Percentiles rank a stretch among this genome's conserved stretches.
These are phyloP conservation scores for Hypsibius dujardini DNA, from an alignment of 1,140 invertebrate species.

Conservation along the genomic window DNA sequence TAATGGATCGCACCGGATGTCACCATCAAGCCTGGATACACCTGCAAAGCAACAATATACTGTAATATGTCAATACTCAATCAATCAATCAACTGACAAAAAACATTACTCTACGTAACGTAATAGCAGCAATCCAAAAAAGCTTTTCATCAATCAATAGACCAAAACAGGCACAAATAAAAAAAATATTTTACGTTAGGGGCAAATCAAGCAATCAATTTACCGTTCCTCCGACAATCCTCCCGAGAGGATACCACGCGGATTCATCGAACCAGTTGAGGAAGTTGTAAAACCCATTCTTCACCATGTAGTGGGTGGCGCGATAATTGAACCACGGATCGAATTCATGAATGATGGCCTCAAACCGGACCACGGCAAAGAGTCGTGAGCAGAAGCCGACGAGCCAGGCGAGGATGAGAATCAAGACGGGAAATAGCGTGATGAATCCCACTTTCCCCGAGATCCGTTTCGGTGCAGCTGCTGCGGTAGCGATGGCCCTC, in stretches of 20 bases:
- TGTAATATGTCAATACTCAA: neutral
- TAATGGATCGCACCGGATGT: constrained; percentile 94
- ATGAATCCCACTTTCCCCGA: constrained; percentile 7
- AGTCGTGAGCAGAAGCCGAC: constrained; percentile 89
- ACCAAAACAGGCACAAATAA: neutral
- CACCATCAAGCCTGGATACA: constrained; percentile 96
- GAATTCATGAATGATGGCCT: constrained; percentile 99
- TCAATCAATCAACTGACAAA: constrained; percentile 20
- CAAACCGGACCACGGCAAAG: constrained; percentile 96
- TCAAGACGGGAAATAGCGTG: constrained; percentile 44
- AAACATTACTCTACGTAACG: neutral
- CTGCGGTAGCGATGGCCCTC: constrained; percentile 98
- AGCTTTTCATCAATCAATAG: too few species aligned
- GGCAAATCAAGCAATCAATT: constrained; percentile 22
- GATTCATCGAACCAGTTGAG: constrained; percentile 99
- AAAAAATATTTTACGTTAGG: neutral
- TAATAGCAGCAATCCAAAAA: constrained; percentile 34
- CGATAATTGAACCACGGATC: constrained; percentile 99
- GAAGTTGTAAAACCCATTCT: constrained; percentile 99
- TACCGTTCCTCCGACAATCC: constrained; percentile 68
- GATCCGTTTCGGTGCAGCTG: constrained; percentile 57
- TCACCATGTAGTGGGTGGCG: constrained; percentile 94
- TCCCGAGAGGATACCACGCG: constrained; percentile 95
- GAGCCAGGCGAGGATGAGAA: constrained; percentile 82
- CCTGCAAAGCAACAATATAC: constrained; percentile 42